Percentiles rank a stretch among this genome's conserved stretches.
Evolutionary conservation across 1,140 invertebrate genomes (phyloP).

Genomic region (Trichonephila clavipes): DNA sequence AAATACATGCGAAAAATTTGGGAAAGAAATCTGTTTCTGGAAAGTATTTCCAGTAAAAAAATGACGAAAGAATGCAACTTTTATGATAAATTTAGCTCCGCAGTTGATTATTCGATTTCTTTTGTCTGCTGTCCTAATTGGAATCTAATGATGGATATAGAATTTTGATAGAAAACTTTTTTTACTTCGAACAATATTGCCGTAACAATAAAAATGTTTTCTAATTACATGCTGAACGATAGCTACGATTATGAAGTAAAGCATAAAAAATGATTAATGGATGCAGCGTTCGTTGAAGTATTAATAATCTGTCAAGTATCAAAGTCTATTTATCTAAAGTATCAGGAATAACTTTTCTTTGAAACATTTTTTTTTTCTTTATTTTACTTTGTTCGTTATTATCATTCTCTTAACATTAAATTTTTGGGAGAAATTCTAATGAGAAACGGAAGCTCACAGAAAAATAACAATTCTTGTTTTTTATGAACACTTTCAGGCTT

Average conservation of each 20-base stretch:
- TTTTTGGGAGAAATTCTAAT: slow-evolving; percentile 53
- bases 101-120: slow-evolving; percentile 46
- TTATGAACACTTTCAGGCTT: background rate
- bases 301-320: slow-evolving; percentile 70
- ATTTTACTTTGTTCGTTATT: background rate
- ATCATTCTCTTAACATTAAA: background rate
- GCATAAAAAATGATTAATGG: slow-evolving; percentile 47
- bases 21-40: background rate
- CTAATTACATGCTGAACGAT: slow-evolving; percentile 32
- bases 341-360: slow-evolving; percentile 38
- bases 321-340: slow-evolving; percentile 62
- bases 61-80: slow-evolving; percentile 19
- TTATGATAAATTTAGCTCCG: slow-evolving; percentile 48
- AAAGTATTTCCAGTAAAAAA: background rate
- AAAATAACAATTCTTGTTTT: background rate
- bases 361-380: background rate
- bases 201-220: slow-evolving; percentile 52
- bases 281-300: slow-evolving; percentile 34
- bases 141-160: slow-evolving; percentile 67
- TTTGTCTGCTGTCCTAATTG: slow-evolving; percentile 57
- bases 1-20: background rate
- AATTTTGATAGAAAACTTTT: slow-evolving; percentile 42
- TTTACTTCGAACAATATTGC: slow-evolving; percentile 20
- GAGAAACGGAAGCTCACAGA: slow-evolving; percentile 45
- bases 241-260: slow-evolving; percentile 42